Percentiles rank a stretch among this genome's conserved stretches.
These are phyloP conservation scores for Leptura quadrifasciata DNA, from an alignment of 2,888 invertebrate species.

Conservation along the genomic window DNA sequence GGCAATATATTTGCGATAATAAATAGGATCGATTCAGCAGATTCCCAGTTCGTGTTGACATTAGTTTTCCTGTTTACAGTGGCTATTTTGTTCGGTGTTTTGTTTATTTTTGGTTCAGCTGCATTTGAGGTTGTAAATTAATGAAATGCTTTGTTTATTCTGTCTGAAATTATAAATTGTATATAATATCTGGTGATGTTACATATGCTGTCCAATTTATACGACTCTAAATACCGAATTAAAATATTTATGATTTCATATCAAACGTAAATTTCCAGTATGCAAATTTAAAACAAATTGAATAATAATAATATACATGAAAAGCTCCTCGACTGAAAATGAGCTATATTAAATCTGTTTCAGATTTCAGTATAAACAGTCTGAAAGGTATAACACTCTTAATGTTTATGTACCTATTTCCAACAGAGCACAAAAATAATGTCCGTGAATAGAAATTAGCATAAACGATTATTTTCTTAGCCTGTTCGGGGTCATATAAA, in stretches of 20 bases:
- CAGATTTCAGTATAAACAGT: constrained; percentile 26
- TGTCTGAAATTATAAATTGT: constrained; percentile 66
- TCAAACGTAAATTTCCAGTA: constrained; percentile 48
- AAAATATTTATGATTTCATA: constrained; percentile 53
- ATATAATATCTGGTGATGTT: constrained; percentile 64
- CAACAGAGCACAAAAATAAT: background rate
- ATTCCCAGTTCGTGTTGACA: constrained; percentile 66
- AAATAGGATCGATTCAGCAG: constrained; percentile 65
- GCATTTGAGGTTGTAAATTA: constrained; percentile 66
- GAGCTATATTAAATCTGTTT: constrained; percentile 35
- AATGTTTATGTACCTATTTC: constrained; percentile 26
- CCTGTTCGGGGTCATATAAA: constrained; percentile 3
- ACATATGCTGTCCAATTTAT: constrained; percentile 61
- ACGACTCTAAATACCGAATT: constrained; percentile 46
- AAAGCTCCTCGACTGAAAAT: constrained; percentile 43
- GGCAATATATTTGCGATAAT: constrained; percentile 59
- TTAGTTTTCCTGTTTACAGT: constrained; percentile 65
- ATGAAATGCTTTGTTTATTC: constrained; percentile 66
- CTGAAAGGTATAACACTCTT: constrained; percentile 19
- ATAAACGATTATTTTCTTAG: constrained; percentile 16
- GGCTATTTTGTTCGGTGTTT: constrained; percentile 64
- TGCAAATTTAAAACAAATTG: constrained; percentile 49
- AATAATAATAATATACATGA: constrained; percentile 46
- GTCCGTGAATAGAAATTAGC: constrained; percentile 4
- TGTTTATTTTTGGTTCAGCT: constrained; percentile 67